Evolutionary conservation across 2,113 vertebrate species (phyloP), one percentile per base, ranked within the genome.

Genomic region (Python bivittatus): DNA sequence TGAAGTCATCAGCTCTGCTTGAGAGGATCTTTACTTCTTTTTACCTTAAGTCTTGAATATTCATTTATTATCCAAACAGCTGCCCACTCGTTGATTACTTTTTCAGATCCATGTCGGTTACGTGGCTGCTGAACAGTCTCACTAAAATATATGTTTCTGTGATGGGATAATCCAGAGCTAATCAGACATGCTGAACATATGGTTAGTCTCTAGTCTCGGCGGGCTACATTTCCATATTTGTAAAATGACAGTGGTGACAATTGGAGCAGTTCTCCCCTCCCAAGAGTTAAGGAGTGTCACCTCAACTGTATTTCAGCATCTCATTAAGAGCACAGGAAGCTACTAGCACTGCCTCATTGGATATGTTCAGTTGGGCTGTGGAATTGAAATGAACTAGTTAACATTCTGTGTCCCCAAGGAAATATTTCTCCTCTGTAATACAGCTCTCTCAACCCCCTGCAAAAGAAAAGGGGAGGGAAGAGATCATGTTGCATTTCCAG

Each of bases 321-420:
- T 57, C 72, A 0, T 53, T 88, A 25, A 60, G 10, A 72, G 64
- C 0, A 0, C 0, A 38, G 48, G 84, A 86, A 92, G 42, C n/a
- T 15, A 11, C 22, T 0, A 42, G 52, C n/a, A n/a, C 61, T 42
- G 23, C 64, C 60, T 20, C 89, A 56, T 5, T 20, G 0, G 20
- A 72, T 89, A 2, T 0, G 0, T 48, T 25, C 3, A 11, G 3
- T n/a, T 27, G 72, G 83, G 64, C 56, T 52, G 5, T 29, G 52
- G 84, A 87, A 83, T 87, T 90, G 60, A 93, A 93, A 93, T 83
- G 86, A 92, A 87, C 83, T 90, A 88, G 90, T 94, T 92, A 87
- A 88, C 0, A 0, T 89, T 92, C 72, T 91, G 0, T 25, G 90
- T 68, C 38, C 15, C 5, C 0, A 11, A 83, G 33, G 27, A 54